These are phyloP conservation scores for Exocentrus adspersus DNA, from an alignment of 2,888 invertebrate species.

Conservation along the genomic window DNA sequence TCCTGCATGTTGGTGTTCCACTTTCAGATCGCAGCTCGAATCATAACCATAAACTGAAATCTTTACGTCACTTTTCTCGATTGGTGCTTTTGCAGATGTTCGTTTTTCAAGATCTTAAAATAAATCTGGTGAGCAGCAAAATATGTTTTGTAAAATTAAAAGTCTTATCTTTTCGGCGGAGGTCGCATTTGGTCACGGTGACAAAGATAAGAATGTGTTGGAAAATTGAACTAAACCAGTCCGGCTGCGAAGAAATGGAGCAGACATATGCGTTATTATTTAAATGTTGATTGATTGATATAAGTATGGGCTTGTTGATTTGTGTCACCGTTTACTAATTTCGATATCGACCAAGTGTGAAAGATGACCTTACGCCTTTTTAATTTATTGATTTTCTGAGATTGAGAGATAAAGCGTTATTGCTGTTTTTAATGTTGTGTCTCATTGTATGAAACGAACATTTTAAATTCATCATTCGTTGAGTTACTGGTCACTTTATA, in stretches of 20 bases:
- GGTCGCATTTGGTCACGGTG: slow-evolving; percentile 8
- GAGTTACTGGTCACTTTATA: no score
- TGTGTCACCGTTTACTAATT: neutral
- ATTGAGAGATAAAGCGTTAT: no score
- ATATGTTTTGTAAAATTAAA: neutral
- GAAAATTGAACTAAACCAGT: neutral
- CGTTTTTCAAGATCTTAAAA: slow-evolving; percentile 14
- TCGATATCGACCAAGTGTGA: neutral
- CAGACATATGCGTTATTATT: neutral
- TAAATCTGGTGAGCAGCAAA: slow-evolving; percentile 14
- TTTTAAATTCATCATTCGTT: no score
- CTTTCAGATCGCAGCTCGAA: neutral
- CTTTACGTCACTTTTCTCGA: slow-evolving; percentile 13
- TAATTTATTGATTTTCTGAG: neutral
- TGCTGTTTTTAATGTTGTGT: no score
- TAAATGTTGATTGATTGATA: neutral
- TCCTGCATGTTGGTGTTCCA: neutral
- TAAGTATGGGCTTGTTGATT: slow-evolving; percentile 3
- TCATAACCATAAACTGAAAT: neutral
- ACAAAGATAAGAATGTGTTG: neutral
- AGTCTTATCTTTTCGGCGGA: neutral
- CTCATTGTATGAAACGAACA: no score
- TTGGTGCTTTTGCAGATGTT: slow-evolving; percentile 26
- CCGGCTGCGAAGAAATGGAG: neutral
- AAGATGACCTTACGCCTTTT: no score